These are phyloP conservation scores for Drosophila sucinea DNA, from an alignment of 1,140 invertebrate species.

Conservation along the genomic window DNA sequence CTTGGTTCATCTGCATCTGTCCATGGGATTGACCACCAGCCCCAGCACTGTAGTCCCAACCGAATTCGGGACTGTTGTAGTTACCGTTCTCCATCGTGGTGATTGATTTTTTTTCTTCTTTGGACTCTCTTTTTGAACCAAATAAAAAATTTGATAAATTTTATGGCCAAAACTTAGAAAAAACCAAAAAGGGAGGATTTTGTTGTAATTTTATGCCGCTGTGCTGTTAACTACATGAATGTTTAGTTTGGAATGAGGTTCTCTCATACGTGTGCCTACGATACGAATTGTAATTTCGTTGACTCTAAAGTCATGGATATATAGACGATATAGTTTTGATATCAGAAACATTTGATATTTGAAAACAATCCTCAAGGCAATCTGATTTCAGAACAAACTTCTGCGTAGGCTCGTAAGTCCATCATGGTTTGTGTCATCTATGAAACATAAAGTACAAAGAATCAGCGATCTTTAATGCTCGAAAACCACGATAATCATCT, in stretches of 20 bases:
- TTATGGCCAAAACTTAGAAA: not conserved
- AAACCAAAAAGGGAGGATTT: slow-evolving; percentile 20
- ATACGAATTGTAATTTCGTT: not conserved
- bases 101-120: not conserved
- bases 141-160: slow-evolving; percentile 12
- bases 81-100: slow-evolving; percentile 45
- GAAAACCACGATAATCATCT: too few species aligned
- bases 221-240: slow-evolving; percentile 25
- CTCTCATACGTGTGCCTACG: not conserved
- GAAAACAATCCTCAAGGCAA: too few species aligned
- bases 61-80: slow-evolving; percentile 46
- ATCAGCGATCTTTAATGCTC: too few species aligned
- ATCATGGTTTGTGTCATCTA: too few species aligned
- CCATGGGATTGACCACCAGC: slow-evolving; percentile 12
- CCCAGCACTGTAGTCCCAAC: slow-evolving; percentile 38
- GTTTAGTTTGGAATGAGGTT: slow-evolving; percentile 39
- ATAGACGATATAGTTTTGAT: not conserved
- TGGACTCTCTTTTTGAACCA: slow-evolving; percentile 18
- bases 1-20: slow-evolving; percentile 35
- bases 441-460: too few species aligned
- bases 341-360: too few species aligned
- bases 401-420: too few species aligned
- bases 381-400: too few species aligned
- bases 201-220: slow-evolving; percentile 26
- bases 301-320: not conserved